Conservation (phyloP, 2,797 vertebrate genomes). For the Phataginus tricuspis region DNA sequence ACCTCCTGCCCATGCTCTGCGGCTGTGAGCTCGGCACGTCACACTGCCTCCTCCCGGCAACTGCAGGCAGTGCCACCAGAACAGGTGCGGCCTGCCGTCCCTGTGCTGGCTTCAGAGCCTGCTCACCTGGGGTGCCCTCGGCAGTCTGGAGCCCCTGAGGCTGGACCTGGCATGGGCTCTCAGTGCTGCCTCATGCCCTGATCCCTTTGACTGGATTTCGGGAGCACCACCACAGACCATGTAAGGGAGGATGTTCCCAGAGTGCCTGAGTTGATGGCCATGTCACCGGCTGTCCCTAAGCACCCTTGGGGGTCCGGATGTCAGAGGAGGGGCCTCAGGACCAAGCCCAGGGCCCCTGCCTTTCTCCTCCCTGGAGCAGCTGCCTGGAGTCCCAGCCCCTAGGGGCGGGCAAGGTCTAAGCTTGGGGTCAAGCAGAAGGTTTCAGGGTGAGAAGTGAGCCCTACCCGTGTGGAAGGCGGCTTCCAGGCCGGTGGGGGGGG, state of each 20-base stretch:
- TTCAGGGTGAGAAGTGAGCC: background rate
- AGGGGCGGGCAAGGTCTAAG: rapidly evolving
- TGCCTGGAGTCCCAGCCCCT: background rate
- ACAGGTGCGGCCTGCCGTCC: too few relatives aligned
- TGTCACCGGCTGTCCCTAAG: rapidly evolving
- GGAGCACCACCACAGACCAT: background rate
- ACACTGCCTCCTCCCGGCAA: too few relatives aligned
- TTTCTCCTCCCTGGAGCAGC: background rate
- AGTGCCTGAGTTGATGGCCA: rapidly evolving
- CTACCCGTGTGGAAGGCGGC: rapidly evolving
- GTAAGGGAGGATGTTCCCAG: too few relatives aligned
- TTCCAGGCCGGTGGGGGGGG: background rate
- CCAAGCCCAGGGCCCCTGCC: background rate
- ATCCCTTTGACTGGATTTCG: background rate
- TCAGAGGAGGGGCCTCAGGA: background rate
- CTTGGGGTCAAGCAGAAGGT: rapidly evolving
- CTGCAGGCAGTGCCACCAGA: too few relatives aligned
- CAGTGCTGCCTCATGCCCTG: rapidly evolving
- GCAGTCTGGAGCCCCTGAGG: background rate
- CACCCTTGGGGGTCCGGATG: rapidly evolving
- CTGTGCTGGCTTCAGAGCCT: too few relatives aligned
- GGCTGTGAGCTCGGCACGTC: too few relatives aligned
- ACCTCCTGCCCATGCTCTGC: too few relatives aligned
- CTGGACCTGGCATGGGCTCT: rapidly evolving
- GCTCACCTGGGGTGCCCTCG: background rate